Base-by-base conservation (phyloP, 2,113 vertebrate species). In the Rhinoptilus africanus region DNA sequence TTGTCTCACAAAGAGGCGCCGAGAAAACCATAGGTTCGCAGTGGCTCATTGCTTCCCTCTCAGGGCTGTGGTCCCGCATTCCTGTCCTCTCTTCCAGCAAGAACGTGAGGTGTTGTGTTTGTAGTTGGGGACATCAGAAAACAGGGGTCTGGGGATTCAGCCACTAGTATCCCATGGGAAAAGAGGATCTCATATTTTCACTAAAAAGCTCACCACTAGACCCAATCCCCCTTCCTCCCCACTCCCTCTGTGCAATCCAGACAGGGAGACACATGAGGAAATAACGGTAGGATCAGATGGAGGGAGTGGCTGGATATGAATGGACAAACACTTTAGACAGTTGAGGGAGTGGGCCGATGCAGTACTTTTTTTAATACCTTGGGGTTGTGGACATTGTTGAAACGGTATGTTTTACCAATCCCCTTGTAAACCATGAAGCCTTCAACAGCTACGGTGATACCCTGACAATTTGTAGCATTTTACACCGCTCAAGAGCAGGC, bases 11-110 rank as follows among this genome's bases (percentile, higher is more conserved):
- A 8, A 28, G 10, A 45, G 14, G 19, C 1, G 4, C 6, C 22
- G 41, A 59, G 41, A 63, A 63, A 82, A 24, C 24, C 14, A 21
- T n/a, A n/a, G 30, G 32, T n/a, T 82, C 45, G 21, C 10, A 30
- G 60, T 1, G 1, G 19, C 24, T 63, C 8, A 0, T 53, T 23
- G 13, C 34, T 51, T 5, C 32, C 48, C 39, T 81, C 34, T 3
- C 35, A 63, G 41, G 23, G 15, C 50, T 39, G 27, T 56, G 48
- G 47, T 12, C 21, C 34, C 2, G 0, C 18, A 26, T 8, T 85
- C 32, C 17, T 23, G 14, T 34, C 19, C 32, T 63, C 37, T 79
- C 20, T 62, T 75, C 37, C 39, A 69, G 8, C 26, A 47, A 28
- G 43, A 23, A n/a, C 34, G 2, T 21, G 27, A 67, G n/a, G n/a